Percentiles rank a stretch among this genome's conserved stretches.
phyloP scores from a whole-genome alignment of 1,140 invertebrate species.

The Dendrolimus punctatus region DNA sequence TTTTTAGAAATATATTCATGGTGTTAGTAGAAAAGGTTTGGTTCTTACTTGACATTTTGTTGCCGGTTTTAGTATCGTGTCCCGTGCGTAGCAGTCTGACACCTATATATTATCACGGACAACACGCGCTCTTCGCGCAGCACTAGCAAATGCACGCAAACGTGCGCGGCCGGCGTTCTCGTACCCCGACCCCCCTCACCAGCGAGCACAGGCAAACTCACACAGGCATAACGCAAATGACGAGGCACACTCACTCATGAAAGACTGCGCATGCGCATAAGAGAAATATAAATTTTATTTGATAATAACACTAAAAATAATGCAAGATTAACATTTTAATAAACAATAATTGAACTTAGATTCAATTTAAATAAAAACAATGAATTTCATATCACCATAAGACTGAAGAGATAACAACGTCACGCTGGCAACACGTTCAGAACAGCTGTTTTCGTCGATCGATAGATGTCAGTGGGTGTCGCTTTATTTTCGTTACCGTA shows the following conservation, averaged over 20 bases:
- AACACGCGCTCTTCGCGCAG: slow-evolving; percentile 53
- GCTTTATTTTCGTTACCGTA: slow-evolving; percentile 64
- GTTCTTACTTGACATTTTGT: slow-evolving; percentile 64
- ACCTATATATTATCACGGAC: slow-evolving; percentile 47
- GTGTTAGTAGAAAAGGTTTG: neutral
- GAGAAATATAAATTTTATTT: slow-evolving; percentile 1
- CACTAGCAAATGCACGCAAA: slow-evolving; percentile 47
- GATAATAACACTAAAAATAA: neutral
- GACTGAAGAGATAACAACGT: neutral
- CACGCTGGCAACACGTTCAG: slow-evolving; percentile 36
- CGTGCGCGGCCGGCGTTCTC: slow-evolving; percentile 33
- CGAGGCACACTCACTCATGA: neutral
- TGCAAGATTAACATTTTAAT: neutral
- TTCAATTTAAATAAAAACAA: slow-evolving; percentile 4
- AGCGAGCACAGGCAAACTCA: slow-evolving; percentile 13
- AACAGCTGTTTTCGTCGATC: slow-evolving; percentile 58
- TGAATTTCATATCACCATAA: slow-evolving; percentile 1
- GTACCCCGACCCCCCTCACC: slow-evolving; percentile 25
- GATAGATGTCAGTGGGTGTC: slow-evolving; percentile 68
- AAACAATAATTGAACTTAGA: slow-evolving; percentile 6
- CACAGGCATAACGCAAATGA: slow-evolving; percentile 12
- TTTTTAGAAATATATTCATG: neutral
- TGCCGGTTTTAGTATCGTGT: slow-evolving; percentile 54
- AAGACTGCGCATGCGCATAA: slow-evolving; percentile 9
- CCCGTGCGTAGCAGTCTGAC: slow-evolving; percentile 53